These are phyloP conservation scores for Calycopis cecrops DNA, from an alignment of 1,140 invertebrate species.

Conservation along the genomic window DNA sequence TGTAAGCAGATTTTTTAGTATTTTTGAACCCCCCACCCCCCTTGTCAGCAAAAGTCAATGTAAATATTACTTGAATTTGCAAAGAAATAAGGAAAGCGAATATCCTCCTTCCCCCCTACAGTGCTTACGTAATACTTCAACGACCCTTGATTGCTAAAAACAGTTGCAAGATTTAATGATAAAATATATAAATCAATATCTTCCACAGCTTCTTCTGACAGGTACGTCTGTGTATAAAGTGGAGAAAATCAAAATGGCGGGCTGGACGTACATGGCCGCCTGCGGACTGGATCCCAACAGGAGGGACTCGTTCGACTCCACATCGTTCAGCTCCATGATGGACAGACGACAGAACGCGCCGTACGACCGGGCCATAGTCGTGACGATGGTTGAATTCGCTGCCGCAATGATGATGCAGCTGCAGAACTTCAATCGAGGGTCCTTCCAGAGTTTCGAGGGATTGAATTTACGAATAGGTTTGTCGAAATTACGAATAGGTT, in stretches of 20 bases:
- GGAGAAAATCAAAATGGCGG: conserved; percentile 95
- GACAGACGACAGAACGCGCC: conserved; percentile 45
- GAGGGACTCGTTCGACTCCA: conserved; percentile 76
- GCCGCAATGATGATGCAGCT: conserved; percentile 74
- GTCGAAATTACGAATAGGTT: no score
- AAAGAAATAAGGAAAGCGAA: no score
- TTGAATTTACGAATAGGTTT: conserved; percentile 75
- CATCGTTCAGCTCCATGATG: conserved; percentile 40
- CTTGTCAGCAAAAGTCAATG: no score
- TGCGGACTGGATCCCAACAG: conserved; percentile 87
- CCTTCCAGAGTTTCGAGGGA: conserved; percentile 69
- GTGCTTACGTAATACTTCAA: no score
- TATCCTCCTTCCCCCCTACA: no score
- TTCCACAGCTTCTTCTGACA: conserved; percentile 46
- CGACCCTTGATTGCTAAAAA: no score
- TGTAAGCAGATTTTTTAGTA: no score
- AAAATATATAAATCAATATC: conserved; percentile 15
- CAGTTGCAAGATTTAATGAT: no score
- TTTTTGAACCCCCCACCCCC: no score
- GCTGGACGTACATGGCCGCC: conserved; percentile 96
- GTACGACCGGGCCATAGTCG: conserved; percentile 52
- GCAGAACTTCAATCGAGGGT: conserved; percentile 66
- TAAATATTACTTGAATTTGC: no score
- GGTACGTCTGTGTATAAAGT: conserved; percentile 70
- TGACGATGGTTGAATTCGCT: conserved; percentile 72